phyloP scores from a whole-genome alignment of 2,797 vertebrate species.

The Coluber constrictor region DNA sequence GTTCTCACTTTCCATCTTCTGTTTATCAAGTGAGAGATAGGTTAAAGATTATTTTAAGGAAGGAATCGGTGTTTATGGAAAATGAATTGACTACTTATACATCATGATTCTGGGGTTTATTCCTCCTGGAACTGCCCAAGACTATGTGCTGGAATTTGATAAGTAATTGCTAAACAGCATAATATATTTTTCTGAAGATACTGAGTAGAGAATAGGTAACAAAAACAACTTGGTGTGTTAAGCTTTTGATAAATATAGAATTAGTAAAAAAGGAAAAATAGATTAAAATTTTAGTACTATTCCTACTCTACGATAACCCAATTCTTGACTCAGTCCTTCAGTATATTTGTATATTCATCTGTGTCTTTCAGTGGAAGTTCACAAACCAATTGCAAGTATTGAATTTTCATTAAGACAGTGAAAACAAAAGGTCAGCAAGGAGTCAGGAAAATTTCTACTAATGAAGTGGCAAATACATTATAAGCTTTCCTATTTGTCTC shows the following conservation, averaged over 20 bases:
- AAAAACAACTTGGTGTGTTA: background rate
- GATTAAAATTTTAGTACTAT: background rate
- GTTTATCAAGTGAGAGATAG: background rate
- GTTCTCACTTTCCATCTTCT: conserved; percentile 21
- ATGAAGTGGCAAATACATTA: background rate
- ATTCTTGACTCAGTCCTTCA: background rate
- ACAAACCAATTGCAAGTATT: background rate
- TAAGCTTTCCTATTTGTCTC: background rate
- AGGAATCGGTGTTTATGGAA: background rate
- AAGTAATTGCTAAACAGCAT: background rate
- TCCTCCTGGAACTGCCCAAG: background rate
- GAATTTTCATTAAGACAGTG: background rate
- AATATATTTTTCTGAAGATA: background rate
- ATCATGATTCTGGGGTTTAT: background rate
- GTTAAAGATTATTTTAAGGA: background rate
- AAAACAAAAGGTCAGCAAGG: background rate
- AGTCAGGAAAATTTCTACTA: background rate
- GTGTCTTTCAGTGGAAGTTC: background rate
- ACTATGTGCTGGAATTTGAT: background rate
- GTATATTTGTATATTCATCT: background rate
- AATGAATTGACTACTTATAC: background rate
- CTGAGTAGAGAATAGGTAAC: background rate
- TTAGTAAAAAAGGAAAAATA: background rate
- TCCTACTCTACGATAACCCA: background rate
- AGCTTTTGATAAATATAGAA: background rate